Conservation (phyloP, 2,113 vertebrate genomes). For the Grammomys surdaster region DNA sequence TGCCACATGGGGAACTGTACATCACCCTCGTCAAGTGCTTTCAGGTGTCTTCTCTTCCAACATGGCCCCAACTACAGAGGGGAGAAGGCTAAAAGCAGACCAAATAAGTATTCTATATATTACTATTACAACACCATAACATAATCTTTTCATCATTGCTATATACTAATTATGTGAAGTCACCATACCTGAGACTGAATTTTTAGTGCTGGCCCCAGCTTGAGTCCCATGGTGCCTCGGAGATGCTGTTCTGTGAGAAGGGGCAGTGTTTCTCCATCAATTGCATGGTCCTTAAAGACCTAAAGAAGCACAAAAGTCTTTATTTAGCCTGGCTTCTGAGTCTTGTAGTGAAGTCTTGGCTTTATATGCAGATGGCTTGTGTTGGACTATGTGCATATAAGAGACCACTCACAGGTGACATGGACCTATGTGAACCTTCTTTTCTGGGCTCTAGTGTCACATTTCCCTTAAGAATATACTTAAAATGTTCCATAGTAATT, state of each 20-base stretch:
- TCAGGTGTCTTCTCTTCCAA: neutral
- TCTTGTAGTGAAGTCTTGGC: neutral
- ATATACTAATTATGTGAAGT: neutral
- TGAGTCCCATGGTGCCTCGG: slow-evolving; percentile 95
- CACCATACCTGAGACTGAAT: slow-evolving; percentile 95
- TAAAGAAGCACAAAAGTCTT: slow-evolving; percentile 80
- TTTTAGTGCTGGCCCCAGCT: slow-evolving; percentile 96
- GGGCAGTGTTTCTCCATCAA: slow-evolving; percentile 96
- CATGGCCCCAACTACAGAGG: neutral
- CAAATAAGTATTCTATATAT: neutral
- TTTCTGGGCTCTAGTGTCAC: neutral
- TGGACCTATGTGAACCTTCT: neutral
- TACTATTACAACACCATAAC: neutral
- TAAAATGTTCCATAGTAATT: neutral
- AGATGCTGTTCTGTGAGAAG: slow-evolving; percentile 97
- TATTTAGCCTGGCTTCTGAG: slow-evolving; percentile 43
- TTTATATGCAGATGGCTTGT: neutral
- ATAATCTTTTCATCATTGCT: neutral
- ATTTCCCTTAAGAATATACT: too few species aligned
- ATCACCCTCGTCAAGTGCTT: neutral
- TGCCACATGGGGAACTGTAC: neutral
- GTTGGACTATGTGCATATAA: neutral
- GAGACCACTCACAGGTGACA: neutral
- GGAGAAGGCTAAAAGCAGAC: neutral
- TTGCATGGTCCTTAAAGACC: slow-evolving; percentile 97